Evolutionary conservation across 2,888 invertebrate genomes (phyloP), one percentile per base, ranked within the genome.

Genomic region (Ernsta delagoae): DNA sequence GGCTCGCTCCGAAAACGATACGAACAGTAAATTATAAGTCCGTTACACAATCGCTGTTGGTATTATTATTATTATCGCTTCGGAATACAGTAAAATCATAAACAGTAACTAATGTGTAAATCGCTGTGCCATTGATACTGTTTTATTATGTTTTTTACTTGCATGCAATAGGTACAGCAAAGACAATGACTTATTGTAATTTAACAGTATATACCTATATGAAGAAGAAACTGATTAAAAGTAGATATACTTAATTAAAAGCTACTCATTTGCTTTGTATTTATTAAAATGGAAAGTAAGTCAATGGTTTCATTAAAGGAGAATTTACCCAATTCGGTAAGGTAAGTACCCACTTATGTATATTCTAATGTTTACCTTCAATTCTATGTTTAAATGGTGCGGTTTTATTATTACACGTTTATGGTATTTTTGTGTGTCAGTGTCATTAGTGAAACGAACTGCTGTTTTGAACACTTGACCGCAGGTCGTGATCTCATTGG

Each of bases 11-110:
- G 77, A 87, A 89, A 88, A 85, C 79, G 81, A 85, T 85, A 78
- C 72, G 70, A 83, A 86, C 88, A 84, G 87, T 88, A 86, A 82
- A 81, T 72, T 75, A 74, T 70, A 66, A 72, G 66, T 78, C 91
- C 91, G 92, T 90, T 92, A 91, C 83, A 80, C 83, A 89, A 89
- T 85, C 80, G 77, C 71, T 69, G 74, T 75, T 71, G 43, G 50
- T 79, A 77, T 84, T n/a, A n/a, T n/a, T n/a, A n/a, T n/a, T n/a
- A n/a, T n/a, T 78, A 81, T 82, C 81, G 77, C 77, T 81, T 83
- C 80, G 77, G 78, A 81, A 82, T 83, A 78, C 79, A 78, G 79
- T 79, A 74, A 80, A 79, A 78, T 78, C 79, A 73, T 79, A 74
- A 24, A 24, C 24, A 24, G 24, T 24, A 65, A 70, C 69, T 75